Base-by-base conservation (phyloP, 2,888 invertebrate genomes). In the Diaprepes abbreviatus region DNA sequence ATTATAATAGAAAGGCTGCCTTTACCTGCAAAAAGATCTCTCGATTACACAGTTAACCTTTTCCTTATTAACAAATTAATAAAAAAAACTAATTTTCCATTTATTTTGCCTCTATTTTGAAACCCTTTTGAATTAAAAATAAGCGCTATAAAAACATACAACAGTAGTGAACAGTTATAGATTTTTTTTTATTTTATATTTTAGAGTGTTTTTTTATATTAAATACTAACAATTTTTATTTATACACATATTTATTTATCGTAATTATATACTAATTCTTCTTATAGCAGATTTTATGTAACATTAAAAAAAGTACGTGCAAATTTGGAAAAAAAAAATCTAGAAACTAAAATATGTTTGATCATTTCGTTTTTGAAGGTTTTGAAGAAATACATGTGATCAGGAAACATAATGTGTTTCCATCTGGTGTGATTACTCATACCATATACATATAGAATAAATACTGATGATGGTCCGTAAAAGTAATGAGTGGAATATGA, bases 221-320 rank as follows among this genome's bases (percentile, higher is more conserved):
- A 24, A 21, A 40, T 19, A 64, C 28, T 64, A 54, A 52, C 43
- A 40, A 16, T 54, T 55, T 64, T 64, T 64, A 64, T 55, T 52
- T 64, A 54, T 55, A 52, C 40, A 24, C 54, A 54, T 50, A 28
- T 40, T 48, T 45, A 21, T 48, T 33, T 63, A 63, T 36, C 40
- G n/a, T n/a, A n/a, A n/a, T n/a, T n/a, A 21, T 54, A 28, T 54
- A 54, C 40, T 64, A 52, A 45, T 50, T 17, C 28, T 16, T 38
- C 14, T 5, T 12, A 3, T 38, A 14, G 4, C 16, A 38, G 35
- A n/a, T 3, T n/a, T 35, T 35, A 35, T 35, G 35, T 35, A 35
- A n/a, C 35, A 10, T n/a, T 35, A n/a, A 35, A 16, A 14, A 14
- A 33, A 33, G 10, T 6, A 33, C 33, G 33, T 33, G 7, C 33